Evolutionary conservation across 2,888 invertebrate genomes (phyloP), one percentile per base, ranked within the genome.

Genomic region (Drosophila prostipennis): DNA sequence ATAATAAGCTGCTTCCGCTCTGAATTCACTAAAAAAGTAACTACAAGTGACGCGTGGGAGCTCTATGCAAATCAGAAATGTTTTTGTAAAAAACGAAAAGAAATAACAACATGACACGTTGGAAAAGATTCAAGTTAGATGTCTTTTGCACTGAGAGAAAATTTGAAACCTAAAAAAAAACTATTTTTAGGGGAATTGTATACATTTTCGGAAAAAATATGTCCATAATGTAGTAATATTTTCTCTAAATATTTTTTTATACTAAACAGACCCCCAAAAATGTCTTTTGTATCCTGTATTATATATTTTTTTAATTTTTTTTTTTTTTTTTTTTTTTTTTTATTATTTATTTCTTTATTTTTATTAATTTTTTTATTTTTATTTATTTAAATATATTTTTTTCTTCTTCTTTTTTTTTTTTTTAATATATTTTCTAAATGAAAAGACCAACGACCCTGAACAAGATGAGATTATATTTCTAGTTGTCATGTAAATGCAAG

Each of bases 1-100:
- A 73, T 75, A 82, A 83, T 73, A 55, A 75, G 81, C 39, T 37
- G 58, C 52, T 83, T 82, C 87, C 80, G 84, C 57, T 60, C 46
- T 48, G 29, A 40, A 51, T 55, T 56, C 46, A 46, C 69, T 23
- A 42, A 48, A 63, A 55, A 45, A 52, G 13, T 53, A n/a, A 10
- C 6, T 13, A 10, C 14, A 29, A 32, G 32, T 32, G 32, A 6
- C 14, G 63, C 59, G 76, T 82, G 81, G 76, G 79, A 81, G 72
- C 64, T 34, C 10, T 69, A 80, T 86, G 80, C 58, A 70, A 76
- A 26, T 26, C 26, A 26, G 26, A 26, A 26, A 86, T 82, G 72
- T 55, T 26, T 43, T 65, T 10, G 29, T 53, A 19, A 37, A 57
- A 53, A n/a, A 26, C 8, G 8, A 26, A 14, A 19, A 26, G n/a